Conservation (phyloP, 2,888 invertebrate species). For the Steinernema hermaphroditum region DNA sequence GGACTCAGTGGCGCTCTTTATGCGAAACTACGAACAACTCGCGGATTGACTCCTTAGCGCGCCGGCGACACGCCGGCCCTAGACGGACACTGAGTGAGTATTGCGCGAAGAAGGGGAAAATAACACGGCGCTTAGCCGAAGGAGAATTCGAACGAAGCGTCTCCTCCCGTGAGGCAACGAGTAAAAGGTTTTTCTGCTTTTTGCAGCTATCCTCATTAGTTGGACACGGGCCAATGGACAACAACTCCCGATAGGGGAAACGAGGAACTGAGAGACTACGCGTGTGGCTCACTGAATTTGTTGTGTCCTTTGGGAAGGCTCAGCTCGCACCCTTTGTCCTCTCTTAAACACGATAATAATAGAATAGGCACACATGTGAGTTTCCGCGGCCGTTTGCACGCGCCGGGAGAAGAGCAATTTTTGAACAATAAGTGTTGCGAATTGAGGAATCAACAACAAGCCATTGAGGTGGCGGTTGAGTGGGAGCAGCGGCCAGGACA, state of each 20-base stretch:
- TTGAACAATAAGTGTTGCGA: conserved; percentile 28
- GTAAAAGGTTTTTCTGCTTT: not conserved
- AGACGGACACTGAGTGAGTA: conserved; percentile 22
- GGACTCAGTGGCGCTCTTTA: not conserved
- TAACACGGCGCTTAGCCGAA: conserved; percentile 17
- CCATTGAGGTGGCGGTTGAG: not conserved
- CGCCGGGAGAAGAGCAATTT: conserved; percentile 8
- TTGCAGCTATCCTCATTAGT: conserved; percentile 27
- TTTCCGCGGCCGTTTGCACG: conserved; percentile 17
- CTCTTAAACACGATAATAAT: conserved; percentile 10
- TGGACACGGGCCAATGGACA: not conserved
- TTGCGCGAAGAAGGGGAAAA: conserved; percentile 14
- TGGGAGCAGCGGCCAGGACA: conserved; percentile 2
- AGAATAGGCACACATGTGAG: conserved; percentile 11
- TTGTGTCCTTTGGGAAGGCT: not conserved
- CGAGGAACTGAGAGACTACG: not conserved
- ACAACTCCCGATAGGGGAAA: not conserved
- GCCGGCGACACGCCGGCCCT: conserved; percentile 15
- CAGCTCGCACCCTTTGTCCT: conserved; percentile 11
- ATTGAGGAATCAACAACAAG: conserved; percentile 24
- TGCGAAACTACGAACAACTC: not conserved
- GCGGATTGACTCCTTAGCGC: conserved; percentile 21
- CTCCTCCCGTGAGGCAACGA: conserved; percentile 6
- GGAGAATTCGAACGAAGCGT: conserved; percentile 9
- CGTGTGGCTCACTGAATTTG: not conserved